These are phyloP conservation scores for Exocentrus adspersus DNA, from an alignment of 2,888 invertebrate species.

Conservation along the genomic window DNA sequence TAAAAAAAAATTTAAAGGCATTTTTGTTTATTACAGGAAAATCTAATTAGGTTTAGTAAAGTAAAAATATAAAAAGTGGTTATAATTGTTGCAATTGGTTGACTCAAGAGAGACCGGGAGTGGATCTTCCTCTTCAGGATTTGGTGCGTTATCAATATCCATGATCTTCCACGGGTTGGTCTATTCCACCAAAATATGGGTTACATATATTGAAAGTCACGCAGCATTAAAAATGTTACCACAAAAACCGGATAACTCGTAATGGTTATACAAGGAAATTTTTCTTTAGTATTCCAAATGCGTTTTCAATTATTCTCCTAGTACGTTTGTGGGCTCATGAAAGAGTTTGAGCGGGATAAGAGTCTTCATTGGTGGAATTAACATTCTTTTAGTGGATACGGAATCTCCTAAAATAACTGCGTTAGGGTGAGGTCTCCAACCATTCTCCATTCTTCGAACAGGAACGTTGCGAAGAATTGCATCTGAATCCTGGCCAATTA, in stretches of 20 bases:
- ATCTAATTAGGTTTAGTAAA: no score
- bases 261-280: constrained; percentile 21
- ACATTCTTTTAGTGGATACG: constrained; percentile 30
- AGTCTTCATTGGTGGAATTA: constrained; percentile 33
- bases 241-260: background rate
- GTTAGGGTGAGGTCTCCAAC: constrained; percentile 38
- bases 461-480: constrained; percentile 36
- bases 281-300: constrained; percentile 28
- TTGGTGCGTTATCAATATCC: background rate
- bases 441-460: constrained; percentile 33
- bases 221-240: background rate
- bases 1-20: no score
- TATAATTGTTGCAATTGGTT: background rate
- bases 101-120: background rate
- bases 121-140: background rate
- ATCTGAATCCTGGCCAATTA: constrained; percentile 42
- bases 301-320: constrained; percentile 21
- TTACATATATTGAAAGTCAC: background rate
- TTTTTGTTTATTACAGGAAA: no score
- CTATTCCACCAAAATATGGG: background rate
- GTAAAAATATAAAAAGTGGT: background rate
- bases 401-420: constrained; percentile 34
- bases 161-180: background rate
- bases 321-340: background rate
- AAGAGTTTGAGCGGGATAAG: background rate